A percentile compares a stretch with the other conserved stretches of the same genome.
These are phyloP conservation scores for Cheilosia urbana DNA, from an alignment of 2,888 invertebrate genomes.

Conservation along the genomic window DNA sequence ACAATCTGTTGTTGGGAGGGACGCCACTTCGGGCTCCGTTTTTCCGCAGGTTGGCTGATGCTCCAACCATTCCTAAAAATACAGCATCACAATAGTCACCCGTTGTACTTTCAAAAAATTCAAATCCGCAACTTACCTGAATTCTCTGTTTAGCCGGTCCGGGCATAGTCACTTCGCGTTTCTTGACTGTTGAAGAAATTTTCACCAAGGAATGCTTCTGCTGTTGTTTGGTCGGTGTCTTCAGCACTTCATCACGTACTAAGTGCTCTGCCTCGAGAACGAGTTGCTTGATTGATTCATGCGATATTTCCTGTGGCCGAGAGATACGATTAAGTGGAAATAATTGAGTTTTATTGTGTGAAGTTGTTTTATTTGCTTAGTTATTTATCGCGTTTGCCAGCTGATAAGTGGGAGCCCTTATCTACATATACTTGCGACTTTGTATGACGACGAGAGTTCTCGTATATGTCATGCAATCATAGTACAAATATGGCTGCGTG, in stretches of 20 bases:
- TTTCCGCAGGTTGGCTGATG: conserved; percentile 80
- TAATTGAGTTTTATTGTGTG: conserved; percentile 45
- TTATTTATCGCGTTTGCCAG: conserved; percentile 46
- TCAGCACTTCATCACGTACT: conserved; percentile 85
- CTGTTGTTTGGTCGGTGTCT: conserved; percentile 83
- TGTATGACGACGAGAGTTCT: conserved; percentile 17
- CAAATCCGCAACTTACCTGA: conserved; percentile 78
- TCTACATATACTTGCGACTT: conserved; percentile 1
- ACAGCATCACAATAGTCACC: not conserved
- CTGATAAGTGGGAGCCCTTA: conserved; percentile 17
- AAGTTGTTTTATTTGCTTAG: conserved; percentile 25
- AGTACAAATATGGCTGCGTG: conserved; percentile 38
- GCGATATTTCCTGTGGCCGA: conserved; percentile 82
- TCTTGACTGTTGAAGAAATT: conserved; percentile 82
- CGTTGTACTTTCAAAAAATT: not conserved
- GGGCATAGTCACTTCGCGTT: conserved; percentile 82
- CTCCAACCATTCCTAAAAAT: conserved; percentile 82
- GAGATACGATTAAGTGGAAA: conserved; percentile 41
- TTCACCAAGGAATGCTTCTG: conserved; percentile 81
- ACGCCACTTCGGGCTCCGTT: conserved; percentile 48
- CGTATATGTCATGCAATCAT: conserved; percentile 33
- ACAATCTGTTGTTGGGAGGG: conserved; percentile 84
- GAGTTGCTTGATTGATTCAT: conserved; percentile 89
- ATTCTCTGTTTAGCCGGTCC: conserved; percentile 83
- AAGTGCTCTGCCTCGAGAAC: conserved; percentile 92